Percentiles rank a stretch among this genome's conserved stretches.
Conservation (phyloP, 1,140 invertebrate genomes). For the Aleiodes sp. region DNA sequence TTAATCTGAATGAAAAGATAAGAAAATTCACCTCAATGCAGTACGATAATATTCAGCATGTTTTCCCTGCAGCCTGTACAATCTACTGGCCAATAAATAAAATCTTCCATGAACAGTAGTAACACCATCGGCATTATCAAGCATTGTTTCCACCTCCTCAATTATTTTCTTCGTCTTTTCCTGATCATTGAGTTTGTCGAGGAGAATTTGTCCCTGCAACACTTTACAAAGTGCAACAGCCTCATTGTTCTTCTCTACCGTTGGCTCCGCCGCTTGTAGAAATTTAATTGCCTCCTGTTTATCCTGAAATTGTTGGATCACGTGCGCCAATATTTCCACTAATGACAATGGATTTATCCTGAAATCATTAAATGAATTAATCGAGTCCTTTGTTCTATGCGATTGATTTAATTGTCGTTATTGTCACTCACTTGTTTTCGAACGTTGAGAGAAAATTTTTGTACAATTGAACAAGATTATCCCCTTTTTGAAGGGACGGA, state of each 20-base stretch:
- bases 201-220: slow-evolving; percentile 84
- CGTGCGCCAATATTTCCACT: slow-evolving; percentile 85
- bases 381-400: neutral
- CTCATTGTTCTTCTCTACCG: slow-evolving; percentile 89
- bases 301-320: slow-evolving; percentile 83
- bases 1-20: slow-evolving; percentile 90
- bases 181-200: slow-evolving; percentile 84
- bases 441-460: slow-evolving; percentile 92
- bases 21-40: slow-evolving; percentile 75
- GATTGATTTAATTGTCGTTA: neutral
- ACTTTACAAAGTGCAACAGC: slow-evolving; percentile 87
- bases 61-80: slow-evolving; percentile 82
- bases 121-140: slow-evolving; percentile 91
- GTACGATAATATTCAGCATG: slow-evolving; percentile 95
- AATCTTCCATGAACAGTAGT: slow-evolving; percentile 94
- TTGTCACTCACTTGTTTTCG: slow-evolving; percentile 88
- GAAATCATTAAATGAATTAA: slow-evolving; percentile 44
- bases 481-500: slow-evolving; percentile 79
- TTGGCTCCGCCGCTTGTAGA: slow-evolving; percentile 85
- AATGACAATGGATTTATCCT: slow-evolving; percentile 94
- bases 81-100: slow-evolving; percentile 93
- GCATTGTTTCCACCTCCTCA: slow-evolving; percentile 85
- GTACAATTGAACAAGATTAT: slow-evolving; percentile 87
- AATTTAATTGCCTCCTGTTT: slow-evolving; percentile 86
- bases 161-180: slow-evolving; percentile 88